phyloP scores from a whole-genome alignment of 2,113 vertebrate species.

The Microcebus tavaratra region DNA sequence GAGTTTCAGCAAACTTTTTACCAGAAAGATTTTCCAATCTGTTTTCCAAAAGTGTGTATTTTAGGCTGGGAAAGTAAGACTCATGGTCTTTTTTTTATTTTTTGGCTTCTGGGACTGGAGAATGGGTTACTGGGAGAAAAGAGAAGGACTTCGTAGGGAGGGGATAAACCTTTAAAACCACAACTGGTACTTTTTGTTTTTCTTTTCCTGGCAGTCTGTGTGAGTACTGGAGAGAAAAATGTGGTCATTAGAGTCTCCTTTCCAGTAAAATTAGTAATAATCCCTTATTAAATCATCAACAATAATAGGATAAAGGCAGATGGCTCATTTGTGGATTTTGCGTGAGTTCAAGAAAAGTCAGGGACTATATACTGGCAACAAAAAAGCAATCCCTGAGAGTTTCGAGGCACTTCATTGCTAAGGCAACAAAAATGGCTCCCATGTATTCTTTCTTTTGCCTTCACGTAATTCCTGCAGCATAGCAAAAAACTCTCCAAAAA shows the following conservation, averaged over 20 bases:
- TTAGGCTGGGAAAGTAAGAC: background rate
- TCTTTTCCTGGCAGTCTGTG: background rate
- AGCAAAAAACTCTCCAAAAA: background rate
- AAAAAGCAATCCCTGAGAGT: background rate
- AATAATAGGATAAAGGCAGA: background rate
- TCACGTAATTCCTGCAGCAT: background rate
- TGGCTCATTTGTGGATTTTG: background rate
- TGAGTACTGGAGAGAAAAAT: background rate
- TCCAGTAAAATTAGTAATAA: conserved; percentile 16
- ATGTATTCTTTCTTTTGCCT: background rate
- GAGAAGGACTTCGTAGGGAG: background rate
- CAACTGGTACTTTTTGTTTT: background rate
- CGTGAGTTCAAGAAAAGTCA: background rate
- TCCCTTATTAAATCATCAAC: background rate
- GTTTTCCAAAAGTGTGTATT: background rate
- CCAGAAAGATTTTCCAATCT: conserved; percentile 36
- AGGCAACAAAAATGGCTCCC: background rate
- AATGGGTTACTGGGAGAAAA: background rate
- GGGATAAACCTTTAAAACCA: background rate
- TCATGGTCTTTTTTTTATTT: background rate
- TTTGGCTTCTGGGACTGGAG: background rate
- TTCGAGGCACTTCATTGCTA: background rate
- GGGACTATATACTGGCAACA: background rate
- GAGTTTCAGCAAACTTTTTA: conserved; percentile 3
- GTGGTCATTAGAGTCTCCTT: background rate